Evolutionary conservation across 1,140 invertebrate species (phyloP), one percentile per base, ranked within the genome.

Genomic region (Drosophila burlai): DNA sequence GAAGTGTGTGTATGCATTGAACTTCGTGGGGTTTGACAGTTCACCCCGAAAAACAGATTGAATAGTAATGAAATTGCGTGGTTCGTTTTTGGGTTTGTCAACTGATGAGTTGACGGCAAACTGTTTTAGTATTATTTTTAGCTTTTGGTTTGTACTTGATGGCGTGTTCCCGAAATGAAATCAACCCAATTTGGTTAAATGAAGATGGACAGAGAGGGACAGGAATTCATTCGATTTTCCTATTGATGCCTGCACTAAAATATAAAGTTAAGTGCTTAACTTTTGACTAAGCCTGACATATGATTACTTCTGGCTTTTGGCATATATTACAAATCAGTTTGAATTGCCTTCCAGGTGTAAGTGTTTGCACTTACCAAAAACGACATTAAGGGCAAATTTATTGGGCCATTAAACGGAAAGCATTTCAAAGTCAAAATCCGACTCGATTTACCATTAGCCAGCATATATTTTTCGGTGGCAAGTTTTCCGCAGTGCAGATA

Each of bases 121-220:
- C 29, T 42, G 24, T 55, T 83, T 83, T 61, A 45, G 47, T 16
- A 54, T 67, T 47, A 54, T 63, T 66, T 52, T 76, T 73, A 66
- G 34, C 26, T 45, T 60, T 63, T 16, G 43, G 72, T 15, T 72
- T 69, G 50, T 58, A 71, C 80, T 68, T 73, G 67, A 74, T 65
- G 68, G 60, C 26, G 47, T 18, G 49, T 62, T 71, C 45, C 52
- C 21, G 5, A 66, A 59, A 43, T 47, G 24, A 77, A 71, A 47
- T 55, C 31, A 62, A 61, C 5, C 50, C 66, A 71, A 77, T 69
- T 68, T 68, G 38, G 26, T n/a, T 47, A 58, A 77, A 77, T 77
- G 16, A 68, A 78, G 50, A 77, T 58, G 50, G 49, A 78, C 74
- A 66, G 34, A 29, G 34, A n/a, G n/a, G 26, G n/a, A 16, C 47